Evolutionary conservation across 2,113 vertebrate species (phyloP).

Genomic region (Corythoichthys haematopterus): DNA sequence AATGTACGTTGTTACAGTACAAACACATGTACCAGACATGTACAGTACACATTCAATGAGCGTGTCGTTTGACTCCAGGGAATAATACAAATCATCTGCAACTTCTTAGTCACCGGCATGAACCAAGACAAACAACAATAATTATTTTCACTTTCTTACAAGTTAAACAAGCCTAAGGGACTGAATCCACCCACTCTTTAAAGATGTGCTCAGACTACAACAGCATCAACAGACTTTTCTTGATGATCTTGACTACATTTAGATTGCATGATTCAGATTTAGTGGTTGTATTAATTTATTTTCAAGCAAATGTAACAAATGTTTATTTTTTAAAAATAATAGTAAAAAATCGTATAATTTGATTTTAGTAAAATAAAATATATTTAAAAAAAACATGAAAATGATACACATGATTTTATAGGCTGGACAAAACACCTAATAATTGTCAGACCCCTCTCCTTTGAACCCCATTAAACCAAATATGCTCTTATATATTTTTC

Average conservation of each 20-base stretch:
- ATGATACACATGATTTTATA: no score
- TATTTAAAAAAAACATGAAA: no score
- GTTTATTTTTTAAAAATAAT: no score
- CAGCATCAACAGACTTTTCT: conserved; percentile 16
- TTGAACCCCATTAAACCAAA: no score
- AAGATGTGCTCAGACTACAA: conserved; percentile 35
- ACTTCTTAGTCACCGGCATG: conserved; percentile 37
- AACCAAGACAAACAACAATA: conserved; percentile 38
- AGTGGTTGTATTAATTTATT: not conserved
- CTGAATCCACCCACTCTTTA: conserved; percentile 60
- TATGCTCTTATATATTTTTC: no score
- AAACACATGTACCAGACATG: conserved; percentile 14
- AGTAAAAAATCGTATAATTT: no score
- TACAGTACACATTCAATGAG: conserved; percentile 15
- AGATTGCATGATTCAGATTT: not conserved
- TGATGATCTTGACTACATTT: conserved; percentile 10
- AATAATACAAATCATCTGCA: conserved; percentile 40
- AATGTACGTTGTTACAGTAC: conserved; percentile 29
- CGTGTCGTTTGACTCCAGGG: conserved; percentile 48
- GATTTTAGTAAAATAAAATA: no score
- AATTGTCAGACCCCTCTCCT: no score
- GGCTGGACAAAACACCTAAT: no score
- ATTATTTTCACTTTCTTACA: conserved; percentile 55
- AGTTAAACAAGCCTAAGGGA: conserved; percentile 55
- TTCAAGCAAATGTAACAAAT: not conserved